phyloP scores from a whole-genome alignment of 2,888 invertebrate species.

The Protodeltote pygarga region DNA sequence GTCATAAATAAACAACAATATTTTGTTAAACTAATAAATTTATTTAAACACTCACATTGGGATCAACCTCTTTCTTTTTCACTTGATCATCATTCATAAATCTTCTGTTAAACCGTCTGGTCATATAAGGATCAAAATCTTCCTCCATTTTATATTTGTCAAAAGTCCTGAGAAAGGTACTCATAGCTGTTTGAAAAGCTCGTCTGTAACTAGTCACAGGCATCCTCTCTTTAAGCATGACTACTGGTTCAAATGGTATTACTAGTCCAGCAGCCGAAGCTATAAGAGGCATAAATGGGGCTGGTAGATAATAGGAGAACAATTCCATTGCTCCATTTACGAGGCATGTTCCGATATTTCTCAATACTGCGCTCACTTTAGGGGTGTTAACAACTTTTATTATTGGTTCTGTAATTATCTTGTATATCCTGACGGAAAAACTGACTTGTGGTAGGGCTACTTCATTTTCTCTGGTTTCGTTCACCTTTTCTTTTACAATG shows the following conservation, averaged over 20 bases:
- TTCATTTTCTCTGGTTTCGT: slow-evolving; percentile 7
- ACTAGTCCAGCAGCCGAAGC: slow-evolving; percentile 76
- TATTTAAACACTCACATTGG: slow-evolving; percentile 10
- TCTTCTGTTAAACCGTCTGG: slow-evolving; percentile 72
- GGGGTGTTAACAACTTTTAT: slow-evolving; percentile 56
- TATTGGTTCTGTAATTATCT: slow-evolving; percentile 56
- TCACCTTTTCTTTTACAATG: slow-evolving; percentile 5
- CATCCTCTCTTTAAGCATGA: slow-evolving; percentile 71
- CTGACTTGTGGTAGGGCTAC: slow-evolving; percentile 10
- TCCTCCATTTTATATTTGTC: slow-evolving; percentile 68
- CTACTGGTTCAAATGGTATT: slow-evolving; percentile 79
- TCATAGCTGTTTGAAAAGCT: slow-evolving; percentile 72
- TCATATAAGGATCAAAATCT: slow-evolving; percentile 77
- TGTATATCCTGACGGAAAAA: slow-evolving; percentile 51
- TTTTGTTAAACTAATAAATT: background rate
- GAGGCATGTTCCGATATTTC: slow-evolving; percentile 74
- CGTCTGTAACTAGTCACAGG: slow-evolving; percentile 78
- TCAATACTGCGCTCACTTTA: slow-evolving; percentile 67
- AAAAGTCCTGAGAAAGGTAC: slow-evolving; percentile 72
- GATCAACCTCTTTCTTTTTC: slow-evolving; percentile 6
- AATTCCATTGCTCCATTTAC: slow-evolving; percentile 80
- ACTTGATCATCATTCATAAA: slow-evolving; percentile 56
- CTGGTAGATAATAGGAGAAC: slow-evolving; percentile 71
- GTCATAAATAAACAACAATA: slow-evolving; percentile 1
- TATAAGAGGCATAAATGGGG: slow-evolving; percentile 76